These are phyloP conservation scores for Cotesia chilonis DNA, from an alignment of 1,140 invertebrate genomes.

Conservation along the genomic window DNA sequence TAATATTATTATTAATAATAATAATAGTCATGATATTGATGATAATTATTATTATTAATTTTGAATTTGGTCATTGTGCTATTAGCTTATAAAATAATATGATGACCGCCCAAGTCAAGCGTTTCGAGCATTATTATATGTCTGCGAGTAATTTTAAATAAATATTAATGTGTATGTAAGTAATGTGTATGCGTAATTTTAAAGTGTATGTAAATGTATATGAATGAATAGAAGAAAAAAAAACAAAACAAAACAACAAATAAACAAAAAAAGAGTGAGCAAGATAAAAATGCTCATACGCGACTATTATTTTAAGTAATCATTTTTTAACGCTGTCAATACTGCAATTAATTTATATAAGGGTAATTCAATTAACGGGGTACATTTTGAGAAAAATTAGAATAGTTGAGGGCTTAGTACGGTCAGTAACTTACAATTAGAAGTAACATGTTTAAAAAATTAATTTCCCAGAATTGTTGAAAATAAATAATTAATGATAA, in stretches of 20 bases:
- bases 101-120: slow-evolving; percentile 11
- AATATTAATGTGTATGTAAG: not conserved
- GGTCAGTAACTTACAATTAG: no score
- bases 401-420: not conserved
- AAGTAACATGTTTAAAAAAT: no score
- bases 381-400: not conserved
- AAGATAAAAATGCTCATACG: slow-evolving; percentile 1
- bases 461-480: no score
- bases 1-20: not conserved
- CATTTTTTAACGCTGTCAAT: slow-evolving; percentile 18
- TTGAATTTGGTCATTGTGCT: not conserved
- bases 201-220: slow-evolving; percentile 15
- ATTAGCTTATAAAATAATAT: slow-evolving; percentile 3
- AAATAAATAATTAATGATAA: no score
- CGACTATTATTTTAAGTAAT: slow-evolving; percentile 12
- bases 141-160: slow-evolving; percentile 1
- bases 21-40: not conserved
- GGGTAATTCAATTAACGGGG: not conserved
- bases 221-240: not conserved
- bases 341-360: slow-evolving; percentile 15
- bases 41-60: not conserved
- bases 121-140: slow-evolving; percentile 12
- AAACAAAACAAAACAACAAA: not conserved
- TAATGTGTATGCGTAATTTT: no score
- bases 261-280: not conserved